phyloP scores from a whole-genome alignment of 2,113 vertebrate species.

The Platichthys flesus region DNA sequence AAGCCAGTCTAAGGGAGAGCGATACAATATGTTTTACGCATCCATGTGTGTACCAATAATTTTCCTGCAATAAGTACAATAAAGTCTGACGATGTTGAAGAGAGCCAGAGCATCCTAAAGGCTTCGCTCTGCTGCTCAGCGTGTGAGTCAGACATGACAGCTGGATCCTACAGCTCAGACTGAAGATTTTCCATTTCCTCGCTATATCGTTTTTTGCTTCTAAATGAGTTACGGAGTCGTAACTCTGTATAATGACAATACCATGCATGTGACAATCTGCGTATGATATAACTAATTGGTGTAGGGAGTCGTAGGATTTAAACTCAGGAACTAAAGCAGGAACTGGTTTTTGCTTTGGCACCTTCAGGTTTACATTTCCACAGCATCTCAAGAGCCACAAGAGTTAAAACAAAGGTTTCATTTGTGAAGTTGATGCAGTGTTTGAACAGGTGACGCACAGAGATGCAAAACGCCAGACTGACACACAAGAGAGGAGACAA shows the following conservation, averaged over 20 bases:
- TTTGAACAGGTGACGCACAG: neutral
- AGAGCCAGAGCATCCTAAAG: constrained; percentile 27
- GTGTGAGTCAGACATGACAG: constrained; percentile 51
- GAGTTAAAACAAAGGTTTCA: neutral
- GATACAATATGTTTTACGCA: neutral
- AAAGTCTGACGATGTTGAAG: constrained; percentile 36
- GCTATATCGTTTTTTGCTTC: constrained; percentile 24
- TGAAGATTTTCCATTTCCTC: constrained; percentile 72
- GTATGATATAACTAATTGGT: neutral
- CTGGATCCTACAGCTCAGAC: constrained; percentile 40
- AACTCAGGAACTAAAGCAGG: neutral
- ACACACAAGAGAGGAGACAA: neutral
- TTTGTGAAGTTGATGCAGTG: neutral
- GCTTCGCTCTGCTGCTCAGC: constrained; percentile 26
- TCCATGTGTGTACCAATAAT: no score
- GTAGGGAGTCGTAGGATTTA: neutral
- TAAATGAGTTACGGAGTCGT: constrained; percentile 26
- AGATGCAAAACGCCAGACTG: neutral
- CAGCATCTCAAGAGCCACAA: neutral
- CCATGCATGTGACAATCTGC: constrained; percentile 53
- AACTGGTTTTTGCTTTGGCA: neutral
- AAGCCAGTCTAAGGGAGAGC: neutral
- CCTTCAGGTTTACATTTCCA: neutral
- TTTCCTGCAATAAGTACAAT: constrained; percentile 34
- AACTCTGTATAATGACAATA: constrained; percentile 65